Percentiles rank a stretch among this genome's conserved stretches.
Evolutionary conservation across 2,797 vertebrate genomes (phyloP).

Genomic region (Neostethus bicornis): DNA sequence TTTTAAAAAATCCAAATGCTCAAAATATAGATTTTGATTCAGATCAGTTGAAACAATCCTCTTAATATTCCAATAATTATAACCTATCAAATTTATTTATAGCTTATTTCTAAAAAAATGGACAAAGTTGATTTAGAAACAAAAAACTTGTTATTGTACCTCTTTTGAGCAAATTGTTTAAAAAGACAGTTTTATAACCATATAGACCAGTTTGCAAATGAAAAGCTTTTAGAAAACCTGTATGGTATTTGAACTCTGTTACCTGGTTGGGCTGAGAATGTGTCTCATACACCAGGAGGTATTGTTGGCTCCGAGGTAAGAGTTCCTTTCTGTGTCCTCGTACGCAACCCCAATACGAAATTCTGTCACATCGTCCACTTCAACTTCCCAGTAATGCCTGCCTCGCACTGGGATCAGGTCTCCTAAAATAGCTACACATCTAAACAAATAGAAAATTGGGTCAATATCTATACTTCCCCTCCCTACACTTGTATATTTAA

Average conservation of each 20-base stretch:
- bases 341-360: constrained; percentile 89
- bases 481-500: no score
- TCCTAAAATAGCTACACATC: constrained; percentile 89
- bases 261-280: constrained; percentile 87
- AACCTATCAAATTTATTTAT: no score
- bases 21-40: constrained; percentile 52
- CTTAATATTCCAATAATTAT: no score
- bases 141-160: no score
- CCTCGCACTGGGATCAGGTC: constrained; percentile 86
- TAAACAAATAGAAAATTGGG: constrained; percentile 50
- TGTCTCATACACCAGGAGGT: constrained; percentile 94
- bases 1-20: constrained; percentile 32
- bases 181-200: no score
- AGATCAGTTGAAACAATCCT: no score
- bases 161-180: no score
- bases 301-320: constrained; percentile 85
- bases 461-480: not conserved
- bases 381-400: constrained; percentile 92
- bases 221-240: no score
- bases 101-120: no score
- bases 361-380: constrained; percentile 83
- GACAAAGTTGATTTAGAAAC: no score
- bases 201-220: no score
- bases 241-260: no score
- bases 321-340: constrained; percentile 85